phyloP scores from a whole-genome alignment of 2,113 vertebrate genomes.

The Seriola quinqueradiata region DNA sequence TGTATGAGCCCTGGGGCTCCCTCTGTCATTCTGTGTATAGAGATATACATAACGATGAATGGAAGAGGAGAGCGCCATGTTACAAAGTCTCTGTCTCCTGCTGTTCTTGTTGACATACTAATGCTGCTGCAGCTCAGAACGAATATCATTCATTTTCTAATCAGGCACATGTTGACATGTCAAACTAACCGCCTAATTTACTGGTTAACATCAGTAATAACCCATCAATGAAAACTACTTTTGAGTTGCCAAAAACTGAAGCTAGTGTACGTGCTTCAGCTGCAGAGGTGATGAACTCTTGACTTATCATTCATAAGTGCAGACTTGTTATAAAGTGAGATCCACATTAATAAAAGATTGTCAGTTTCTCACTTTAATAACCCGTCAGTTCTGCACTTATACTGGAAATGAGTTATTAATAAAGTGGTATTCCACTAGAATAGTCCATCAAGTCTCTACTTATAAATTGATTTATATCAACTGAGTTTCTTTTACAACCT shows the following conservation, averaged over 20 bases:
- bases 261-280: no score
- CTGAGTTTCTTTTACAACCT: no score
- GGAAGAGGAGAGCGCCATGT: not conserved
- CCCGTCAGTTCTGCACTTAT: not conserved
- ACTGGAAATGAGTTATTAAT: no score
- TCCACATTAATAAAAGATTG: no score
- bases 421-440: no score
- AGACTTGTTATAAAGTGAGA: no score
- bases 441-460: no score
- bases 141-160: not conserved
- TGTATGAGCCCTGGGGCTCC: slow-evolving; percentile 29
- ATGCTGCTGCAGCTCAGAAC: not conserved
- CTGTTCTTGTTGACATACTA: not conserved
- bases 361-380: not conserved
- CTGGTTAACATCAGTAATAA: not conserved
- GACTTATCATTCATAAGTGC: no score
- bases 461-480: no score
- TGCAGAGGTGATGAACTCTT: no score
- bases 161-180: not conserved
- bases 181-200: not conserved
- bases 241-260: not conserved
- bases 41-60: slow-evolving; percentile 13
- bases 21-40: slow-evolving; percentile 25
- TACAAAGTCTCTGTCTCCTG: slow-evolving; percentile 10
- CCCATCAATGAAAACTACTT: not conserved